These are phyloP conservation scores for Drosophila kambysellisi DNA, from an alignment of 2,888 invertebrate species.

Conservation along the genomic window DNA sequence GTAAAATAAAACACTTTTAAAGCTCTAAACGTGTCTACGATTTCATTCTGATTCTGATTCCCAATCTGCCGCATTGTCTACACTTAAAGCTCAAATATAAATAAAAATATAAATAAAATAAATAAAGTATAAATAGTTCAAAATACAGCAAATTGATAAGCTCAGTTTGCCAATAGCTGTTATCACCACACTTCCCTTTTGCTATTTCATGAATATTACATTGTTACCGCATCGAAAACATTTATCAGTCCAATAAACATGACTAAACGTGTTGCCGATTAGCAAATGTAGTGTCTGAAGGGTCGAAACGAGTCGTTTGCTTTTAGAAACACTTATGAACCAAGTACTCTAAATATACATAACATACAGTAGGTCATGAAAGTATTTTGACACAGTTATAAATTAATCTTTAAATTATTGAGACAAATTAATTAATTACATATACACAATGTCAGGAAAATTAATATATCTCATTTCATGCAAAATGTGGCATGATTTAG, in stretches of 20 bases:
- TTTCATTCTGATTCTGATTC: neutral
- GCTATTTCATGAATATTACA: neutral
- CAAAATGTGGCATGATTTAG: slow-evolving; percentile 5
- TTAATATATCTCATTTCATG: too few relatives aligned
- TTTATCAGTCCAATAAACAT: neutral
- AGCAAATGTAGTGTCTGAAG: neutral
- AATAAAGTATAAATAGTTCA: neutral
- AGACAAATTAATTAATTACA: neutral
- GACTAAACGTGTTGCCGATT: neutral
- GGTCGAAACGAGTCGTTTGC: slow-evolving; percentile 20
- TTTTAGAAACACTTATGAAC: slow-evolving; percentile 49
- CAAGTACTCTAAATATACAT: slow-evolving; percentile 30
- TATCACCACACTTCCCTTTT: neutral
- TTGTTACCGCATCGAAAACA: neutral
- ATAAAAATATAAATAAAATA: neutral
- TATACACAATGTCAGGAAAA: too few relatives aligned
- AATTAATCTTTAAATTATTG: neutral
- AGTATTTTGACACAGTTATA: neutral
- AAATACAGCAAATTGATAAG: neutral
- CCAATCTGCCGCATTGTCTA: neutral
- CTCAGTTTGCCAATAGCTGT: neutral
- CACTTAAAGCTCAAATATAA: neutral
- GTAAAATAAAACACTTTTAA: neutral
- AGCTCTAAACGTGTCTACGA: neutral
- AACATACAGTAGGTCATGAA: neutral